Evolutionary conservation across 1,140 invertebrate genomes (phyloP), one percentile per base, ranked within the genome.

Genomic region (Muscidifurax raptorellus): DNA sequence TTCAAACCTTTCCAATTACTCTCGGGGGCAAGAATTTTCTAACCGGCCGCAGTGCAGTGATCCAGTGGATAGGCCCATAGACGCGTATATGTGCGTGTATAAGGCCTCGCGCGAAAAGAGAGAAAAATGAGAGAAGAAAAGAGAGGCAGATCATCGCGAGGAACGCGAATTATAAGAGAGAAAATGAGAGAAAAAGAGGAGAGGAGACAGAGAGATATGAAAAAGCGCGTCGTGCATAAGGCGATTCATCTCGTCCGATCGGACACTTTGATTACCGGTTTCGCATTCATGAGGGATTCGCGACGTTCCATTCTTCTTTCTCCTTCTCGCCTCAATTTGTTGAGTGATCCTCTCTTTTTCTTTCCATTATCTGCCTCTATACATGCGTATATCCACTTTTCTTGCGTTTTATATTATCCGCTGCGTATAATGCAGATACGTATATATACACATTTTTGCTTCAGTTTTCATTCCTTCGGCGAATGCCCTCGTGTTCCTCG

Each of bases 201-300:
- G n/a, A 18, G 18, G 15, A 25, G 12, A 27, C 10, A 47, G 32
- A 76, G 71, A 81, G 36, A 71, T 69, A 84, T 77, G 64, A 83
- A 84, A 81, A 78, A 77, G 72, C 32, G 78, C 72, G 79, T 64
- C 72, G 66, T 83, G 87, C 80, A 90, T 87, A 88, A 89, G 87
- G 88, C 90, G 90, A 92, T 92, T 91, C 89, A 91, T 91, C 91
- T 91, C 90, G 89, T 91, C 88, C 88, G 89, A 89, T 90, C 89
- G 88, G 91, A 92, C 91, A 91, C 90, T 90, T 91, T 91, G 91
- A 91, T 91, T 91, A 91, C 91, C 88, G 90, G 91, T 91, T 91
- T 91, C 89, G 90, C 89, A 88, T 87, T 87, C 88, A 88, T 90
- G 88, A 90, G 87, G 88, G 88, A 91, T 91, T 91, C 89, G 87